Conservation (phyloP, 1,140 invertebrate genomes). For the Sitophilus oryzae region DNA sequence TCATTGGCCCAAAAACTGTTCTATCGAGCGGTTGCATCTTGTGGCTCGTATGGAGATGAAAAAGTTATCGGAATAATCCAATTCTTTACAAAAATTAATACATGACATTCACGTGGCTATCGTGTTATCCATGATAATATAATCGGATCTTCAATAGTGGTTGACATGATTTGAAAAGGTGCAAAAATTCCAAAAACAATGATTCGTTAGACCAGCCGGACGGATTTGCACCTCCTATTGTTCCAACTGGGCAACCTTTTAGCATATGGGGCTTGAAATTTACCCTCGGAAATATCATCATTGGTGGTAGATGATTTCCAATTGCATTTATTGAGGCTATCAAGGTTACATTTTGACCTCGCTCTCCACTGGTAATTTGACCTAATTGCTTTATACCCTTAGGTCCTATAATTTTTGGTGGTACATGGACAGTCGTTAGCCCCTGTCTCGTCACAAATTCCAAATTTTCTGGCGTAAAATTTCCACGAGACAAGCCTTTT, state of each 20-base stretch:
- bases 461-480: no score
- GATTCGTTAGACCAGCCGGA: not conserved
- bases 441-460: conserved; percentile 29
- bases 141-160: not conserved
- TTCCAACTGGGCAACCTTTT: conserved; percentile 35
- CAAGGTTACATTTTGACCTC: no score
- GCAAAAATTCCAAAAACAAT: no score
- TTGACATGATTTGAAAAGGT: not conserved
- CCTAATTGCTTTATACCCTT: no score
- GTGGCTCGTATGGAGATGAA: conserved; percentile 32
- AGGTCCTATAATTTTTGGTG: conserved; percentile 28
- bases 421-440: conserved; percentile 23
- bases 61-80: conserved; percentile 41
- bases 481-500: no score
- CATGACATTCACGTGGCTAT: conserved; percentile 34
- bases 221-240: not conserved
- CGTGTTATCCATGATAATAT: conserved; percentile 41
- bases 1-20: conserved; percentile 3
- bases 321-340: no score
- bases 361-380: no score
- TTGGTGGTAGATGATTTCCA: no score
- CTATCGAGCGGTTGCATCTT: no score
- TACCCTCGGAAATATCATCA: no score
- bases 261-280: conserved; percentile 24
- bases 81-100: conserved; percentile 36